phyloP scores from a whole-genome alignment of 2,888 invertebrate genomes.

The Taphrorychus bicolor region DNA sequence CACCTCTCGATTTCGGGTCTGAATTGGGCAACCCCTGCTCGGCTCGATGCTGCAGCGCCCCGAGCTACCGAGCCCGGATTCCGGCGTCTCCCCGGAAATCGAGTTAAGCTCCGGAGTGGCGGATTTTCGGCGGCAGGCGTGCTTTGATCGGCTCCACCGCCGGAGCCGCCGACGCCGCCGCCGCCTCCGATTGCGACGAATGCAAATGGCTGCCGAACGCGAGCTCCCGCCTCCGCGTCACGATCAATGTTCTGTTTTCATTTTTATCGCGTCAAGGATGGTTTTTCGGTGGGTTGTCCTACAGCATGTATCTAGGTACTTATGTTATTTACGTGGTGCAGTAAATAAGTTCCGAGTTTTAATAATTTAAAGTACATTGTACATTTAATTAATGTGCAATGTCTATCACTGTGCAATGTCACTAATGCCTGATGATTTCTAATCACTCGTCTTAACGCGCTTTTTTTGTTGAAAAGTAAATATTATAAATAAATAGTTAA shows the following conservation, averaged over 20 bases:
- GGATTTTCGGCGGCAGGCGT: constrained; percentile 19
- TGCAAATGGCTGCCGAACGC: constrained; percentile 31
- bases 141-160: constrained; percentile 31
- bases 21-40: neutral
- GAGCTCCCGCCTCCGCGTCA: constrained; percentile 19
- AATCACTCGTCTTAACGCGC: no score
- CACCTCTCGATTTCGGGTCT: neutral
- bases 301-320: neutral
- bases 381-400: no score
- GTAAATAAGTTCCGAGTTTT: no score
- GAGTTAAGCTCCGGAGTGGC: constrained; percentile 20
- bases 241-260: neutral
- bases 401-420: no score
- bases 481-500: no score
- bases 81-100: constrained; percentile 20
- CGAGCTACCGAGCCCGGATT: constrained; percentile 13
- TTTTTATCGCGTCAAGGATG: neutral
- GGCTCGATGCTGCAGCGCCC: constrained; percentile 9
- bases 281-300: neutral
- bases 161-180: constrained; percentile 1
- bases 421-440: no score
- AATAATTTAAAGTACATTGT: no score
- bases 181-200: constrained; percentile 24
- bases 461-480: no score
- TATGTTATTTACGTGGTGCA: neutral